A percentile compares a stretch with the other conserved stretches of the same genome.
phyloP scores from a whole-genome alignment of 2,113 vertebrate species.

The Xiphophorus hellerii region DNA sequence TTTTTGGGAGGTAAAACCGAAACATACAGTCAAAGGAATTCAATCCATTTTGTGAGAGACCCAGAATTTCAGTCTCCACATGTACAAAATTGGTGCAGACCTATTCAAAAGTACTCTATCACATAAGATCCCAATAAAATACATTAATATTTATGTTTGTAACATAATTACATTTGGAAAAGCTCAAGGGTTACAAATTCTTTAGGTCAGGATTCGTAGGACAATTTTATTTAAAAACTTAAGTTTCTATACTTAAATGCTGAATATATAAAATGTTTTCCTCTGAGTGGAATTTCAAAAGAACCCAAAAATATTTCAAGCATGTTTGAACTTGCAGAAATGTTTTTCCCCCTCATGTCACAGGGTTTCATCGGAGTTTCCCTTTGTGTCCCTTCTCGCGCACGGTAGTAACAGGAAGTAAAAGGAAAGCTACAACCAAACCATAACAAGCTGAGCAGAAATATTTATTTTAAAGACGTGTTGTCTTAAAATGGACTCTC shows the following conservation, averaged over 20 bases:
- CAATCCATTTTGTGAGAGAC: too few species aligned
- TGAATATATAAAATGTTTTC: neutral
- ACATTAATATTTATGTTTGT: neutral
- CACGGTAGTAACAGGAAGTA: conserved; percentile 72
- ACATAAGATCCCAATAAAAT: neutral
- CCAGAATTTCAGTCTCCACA: too few species aligned
- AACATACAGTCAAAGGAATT: neutral
- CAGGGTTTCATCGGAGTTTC: neutral
- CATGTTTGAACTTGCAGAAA: neutral
- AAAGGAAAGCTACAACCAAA: conserved; percentile 38
- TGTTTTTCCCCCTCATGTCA: neutral
- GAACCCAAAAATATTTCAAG: neutral
- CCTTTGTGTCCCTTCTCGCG: conserved; percentile 59
- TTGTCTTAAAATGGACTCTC: conserved; percentile 35
- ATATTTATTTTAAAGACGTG: conserved; percentile 3
- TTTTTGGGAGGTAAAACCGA: too few species aligned
- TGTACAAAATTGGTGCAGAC: too few species aligned
- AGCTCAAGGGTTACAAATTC: neutral
- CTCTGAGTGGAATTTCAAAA: too few species aligned
- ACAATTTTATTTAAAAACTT: neutral
- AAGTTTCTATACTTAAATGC: neutral
- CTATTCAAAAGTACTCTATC: neutral
- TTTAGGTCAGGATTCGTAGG: neutral
- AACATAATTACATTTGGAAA: neutral
- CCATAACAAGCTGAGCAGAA: conserved; percentile 39